phyloP scores from a whole-genome alignment of 2,113 vertebrate species.

The Chitala chitala region DNA sequence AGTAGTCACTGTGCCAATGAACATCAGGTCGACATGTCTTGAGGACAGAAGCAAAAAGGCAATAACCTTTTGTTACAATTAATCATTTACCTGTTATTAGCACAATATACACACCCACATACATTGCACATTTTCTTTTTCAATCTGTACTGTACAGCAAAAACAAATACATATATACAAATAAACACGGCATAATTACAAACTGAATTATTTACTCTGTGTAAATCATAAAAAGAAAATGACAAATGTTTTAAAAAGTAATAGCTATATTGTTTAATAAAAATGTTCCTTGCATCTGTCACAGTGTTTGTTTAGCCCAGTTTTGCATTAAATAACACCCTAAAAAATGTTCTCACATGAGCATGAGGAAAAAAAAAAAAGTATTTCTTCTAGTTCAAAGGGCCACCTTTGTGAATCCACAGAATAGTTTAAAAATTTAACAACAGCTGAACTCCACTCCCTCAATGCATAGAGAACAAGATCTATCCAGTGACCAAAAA shows the following conservation, averaged over 20 bases:
- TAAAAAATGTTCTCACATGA: background rate
- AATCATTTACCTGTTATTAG: slow-evolving; percentile 6
- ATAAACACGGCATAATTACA: slow-evolving; percentile 14
- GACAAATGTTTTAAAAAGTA: slow-evolving; percentile 8
- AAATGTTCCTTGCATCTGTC: slow-evolving; percentile 14
- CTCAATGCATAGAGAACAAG: slow-evolving; percentile 16
- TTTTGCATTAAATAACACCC: slow-evolving; percentile 4
- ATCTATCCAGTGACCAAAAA: slow-evolving; percentile 17
- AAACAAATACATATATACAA: slow-evolving; percentile 20
- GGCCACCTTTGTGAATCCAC: slow-evolving; percentile 10
- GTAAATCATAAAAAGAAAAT: slow-evolving; percentile 23
- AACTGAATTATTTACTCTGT: slow-evolving; percentile 11
- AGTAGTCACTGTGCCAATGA: background rate
- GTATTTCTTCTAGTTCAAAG: background rate
- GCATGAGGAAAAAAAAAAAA: slow-evolving; percentile 18
- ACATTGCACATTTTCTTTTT: slow-evolving; percentile 2
- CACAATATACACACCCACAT: slow-evolving; percentile 9
- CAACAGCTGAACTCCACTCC: background rate
- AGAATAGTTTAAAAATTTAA: slow-evolving; percentile 7
- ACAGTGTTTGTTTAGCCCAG: slow-evolving; percentile 28
- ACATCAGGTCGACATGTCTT: background rate
- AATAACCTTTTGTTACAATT: background rate
- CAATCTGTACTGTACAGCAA: slow-evolving; percentile 23
- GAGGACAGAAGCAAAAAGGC: background rate
- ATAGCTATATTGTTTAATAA: slow-evolving; percentile 8